Percentiles rank a stretch among this genome's conserved stretches.
Conservation (phyloP, 2,888 invertebrate species). For the Labia minor region DNA sequence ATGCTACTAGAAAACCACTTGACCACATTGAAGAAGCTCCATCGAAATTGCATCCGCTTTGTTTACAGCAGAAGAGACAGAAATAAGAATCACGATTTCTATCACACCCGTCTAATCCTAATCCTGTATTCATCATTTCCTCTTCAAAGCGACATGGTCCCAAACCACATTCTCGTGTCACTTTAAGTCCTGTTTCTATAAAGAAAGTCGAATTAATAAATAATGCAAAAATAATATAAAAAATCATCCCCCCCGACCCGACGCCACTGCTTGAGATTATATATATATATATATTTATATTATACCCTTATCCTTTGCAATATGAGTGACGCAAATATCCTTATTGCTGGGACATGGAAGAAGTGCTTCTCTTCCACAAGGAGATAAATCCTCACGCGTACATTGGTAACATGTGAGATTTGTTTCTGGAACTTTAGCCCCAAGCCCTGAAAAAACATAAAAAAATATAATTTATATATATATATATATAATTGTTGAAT, state of each 20-base stretch:
- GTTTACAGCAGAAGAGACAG: constrained; percentile 38
- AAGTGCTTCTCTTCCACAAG: constrained; percentile 34
- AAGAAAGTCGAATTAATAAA: not conserved
- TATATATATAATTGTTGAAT: no score
- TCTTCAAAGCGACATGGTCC: constrained; percentile 39
- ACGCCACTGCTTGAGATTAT: no score
- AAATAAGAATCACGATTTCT: constrained; percentile 36
- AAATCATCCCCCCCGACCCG: no score
- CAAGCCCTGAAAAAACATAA: not conserved
- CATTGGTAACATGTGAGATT: constrained; percentile 40
- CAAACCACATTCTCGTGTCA: constrained; percentile 39
- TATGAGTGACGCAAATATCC: constrained; percentile 39
- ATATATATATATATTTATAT: no score
- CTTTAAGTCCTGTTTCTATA: not conserved
- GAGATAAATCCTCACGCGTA: constrained; percentile 32
- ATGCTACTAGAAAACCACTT: not conserved
- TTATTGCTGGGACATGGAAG: constrained; percentile 34
- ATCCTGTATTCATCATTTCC: constrained; percentile 34
- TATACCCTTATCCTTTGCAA: constrained; percentile 32
- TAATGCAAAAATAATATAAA: no score
- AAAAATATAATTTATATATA: no score
- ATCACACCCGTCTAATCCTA: constrained; percentile 38
- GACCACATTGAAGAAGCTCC: not conserved
- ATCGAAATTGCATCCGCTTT: constrained; percentile 37
- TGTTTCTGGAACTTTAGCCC: not conserved